A percentile compares a stretch with the other conserved stretches of the same genome.
phyloP scores from a whole-genome alignment of 2,797 vertebrate species.

The Pseudochirops corinnae region DNA sequence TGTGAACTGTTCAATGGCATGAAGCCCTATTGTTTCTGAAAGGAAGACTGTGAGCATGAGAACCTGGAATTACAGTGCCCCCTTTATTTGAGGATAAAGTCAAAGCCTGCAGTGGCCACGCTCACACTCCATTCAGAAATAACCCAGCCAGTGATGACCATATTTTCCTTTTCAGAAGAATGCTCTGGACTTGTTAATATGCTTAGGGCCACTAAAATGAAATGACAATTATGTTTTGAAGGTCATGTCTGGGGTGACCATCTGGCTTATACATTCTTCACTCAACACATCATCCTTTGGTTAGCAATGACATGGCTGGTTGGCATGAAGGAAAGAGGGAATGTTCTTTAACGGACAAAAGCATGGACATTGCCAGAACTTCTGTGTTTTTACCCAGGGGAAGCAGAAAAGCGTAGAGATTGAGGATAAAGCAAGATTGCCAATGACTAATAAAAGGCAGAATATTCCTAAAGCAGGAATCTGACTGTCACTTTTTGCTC shows the following conservation, averaged over 20 bases:
- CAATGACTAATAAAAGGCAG: background rate
- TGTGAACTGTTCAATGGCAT: constrained; percentile 80
- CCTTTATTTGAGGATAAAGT: constrained; percentile 18
- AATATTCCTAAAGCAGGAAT: background rate
- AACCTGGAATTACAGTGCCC: constrained; percentile 26
- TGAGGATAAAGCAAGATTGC: background rate
- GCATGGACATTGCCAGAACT: background rate
- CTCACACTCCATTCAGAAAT: background rate
- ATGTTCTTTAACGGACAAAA: background rate
- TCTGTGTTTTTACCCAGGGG: background rate
- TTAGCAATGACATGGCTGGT: background rate
- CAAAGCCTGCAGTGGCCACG: background rate
- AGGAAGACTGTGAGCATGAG: constrained; percentile 72
- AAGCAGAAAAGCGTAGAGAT: background rate
- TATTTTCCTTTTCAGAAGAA: constrained; percentile 36
- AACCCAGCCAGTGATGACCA: background rate
- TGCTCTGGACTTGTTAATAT: constrained; percentile 60
- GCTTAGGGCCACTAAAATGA: constrained; percentile 56
- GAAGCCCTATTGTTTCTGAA: constrained; percentile 56
- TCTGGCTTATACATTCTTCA: background rate
- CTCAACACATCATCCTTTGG: background rate
- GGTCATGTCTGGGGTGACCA: background rate
- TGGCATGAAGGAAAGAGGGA: background rate
- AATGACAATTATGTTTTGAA: background rate
- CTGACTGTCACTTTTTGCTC: background rate